Evolutionary conservation across 2,888 invertebrate species (phyloP), one percentile per base, ranked within the genome.

Genomic region (Arge pagana): DNA sequence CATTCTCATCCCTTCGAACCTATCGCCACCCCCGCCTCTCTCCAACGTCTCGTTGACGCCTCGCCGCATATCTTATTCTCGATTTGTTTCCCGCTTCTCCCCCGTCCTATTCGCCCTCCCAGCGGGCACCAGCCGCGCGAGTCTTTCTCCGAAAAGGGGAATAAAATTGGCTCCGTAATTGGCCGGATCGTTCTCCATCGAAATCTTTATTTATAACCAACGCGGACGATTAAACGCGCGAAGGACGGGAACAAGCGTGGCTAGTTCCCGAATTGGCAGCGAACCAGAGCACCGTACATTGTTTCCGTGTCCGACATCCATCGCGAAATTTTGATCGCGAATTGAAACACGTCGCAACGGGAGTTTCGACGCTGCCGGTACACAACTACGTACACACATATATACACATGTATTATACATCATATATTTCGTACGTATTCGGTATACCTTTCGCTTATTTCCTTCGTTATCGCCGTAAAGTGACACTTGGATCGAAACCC

Each of bases 11-110:
- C 11, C n/a, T 8, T 42, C n/a, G n/a, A n/a, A 21, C 16, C 11
- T 8, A 15, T n/a, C 37, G 10, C 5, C 7, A 19, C 21, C n/a
- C 26, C 11, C 21, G 24, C 8, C 26, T 13, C 16, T 41, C 16
- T 15, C n/a, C 28, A n/a, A 26, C 31, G 10, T 30, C 8, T 18
- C 37, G 18, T 37, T 13, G 28, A 11, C 19, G 19, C 39, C 18
- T 39, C 39, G 16, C 28, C 50, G 40, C 50, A 31, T 50, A 50
- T 50, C 41, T 50, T 50, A 50, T 40, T 33, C 50, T 23, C 41
- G 41, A 50, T 50, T 50, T 42, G 41, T 40, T 42, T 31, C 30
- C 16, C 15, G 11, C 15, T 10, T 7, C 16, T 13, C 23, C 21
- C 16, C n/a, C n/a, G 28, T 11, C 11, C 28, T 28, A 35, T 35